Percentiles rank a stretch among this genome's conserved stretches.
Evolutionary conservation across 2,113 vertebrate species (phyloP).

Genomic region (Papio anubis): DNA sequence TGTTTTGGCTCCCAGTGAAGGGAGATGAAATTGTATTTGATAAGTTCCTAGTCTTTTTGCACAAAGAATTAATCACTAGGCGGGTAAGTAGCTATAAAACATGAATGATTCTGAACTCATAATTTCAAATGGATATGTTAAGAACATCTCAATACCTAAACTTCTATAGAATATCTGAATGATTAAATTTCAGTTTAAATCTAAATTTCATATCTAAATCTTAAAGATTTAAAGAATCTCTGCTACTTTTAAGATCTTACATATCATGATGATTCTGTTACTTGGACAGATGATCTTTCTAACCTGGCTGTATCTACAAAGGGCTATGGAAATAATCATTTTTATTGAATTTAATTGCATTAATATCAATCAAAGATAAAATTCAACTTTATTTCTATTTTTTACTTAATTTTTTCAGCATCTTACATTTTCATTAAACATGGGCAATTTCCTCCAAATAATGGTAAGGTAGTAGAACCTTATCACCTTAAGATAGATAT

Average conservation of each 20-base stretch:
- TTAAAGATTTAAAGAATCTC: neutral
- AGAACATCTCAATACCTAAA: neutral
- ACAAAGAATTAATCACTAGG: neutral
- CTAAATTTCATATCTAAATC: too few species aligned
- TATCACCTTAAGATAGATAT: neutral
- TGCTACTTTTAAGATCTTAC: neutral
- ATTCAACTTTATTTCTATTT: neutral
- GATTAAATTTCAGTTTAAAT: neutral
- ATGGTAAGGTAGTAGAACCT: neutral
- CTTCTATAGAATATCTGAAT: neutral
- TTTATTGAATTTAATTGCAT: neutral
- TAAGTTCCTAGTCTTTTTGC: neutral
- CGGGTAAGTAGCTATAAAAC: neutral
- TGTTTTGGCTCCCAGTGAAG: neutral
- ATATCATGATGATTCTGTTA: neutral
- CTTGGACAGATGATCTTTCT: neutral
- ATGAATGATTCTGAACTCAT: neutral
- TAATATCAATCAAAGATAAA: neutral
- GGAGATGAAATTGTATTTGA: neutral
- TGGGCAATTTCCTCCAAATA: neutral
- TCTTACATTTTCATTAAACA: neutral
- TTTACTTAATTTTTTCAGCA: neutral
- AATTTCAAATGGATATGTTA: neutral
- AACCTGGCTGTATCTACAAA: neutral
- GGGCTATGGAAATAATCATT: neutral